Base-by-base conservation (phyloP, 1,140 invertebrate genomes). In the Diplogasteroides magnus region DNA sequence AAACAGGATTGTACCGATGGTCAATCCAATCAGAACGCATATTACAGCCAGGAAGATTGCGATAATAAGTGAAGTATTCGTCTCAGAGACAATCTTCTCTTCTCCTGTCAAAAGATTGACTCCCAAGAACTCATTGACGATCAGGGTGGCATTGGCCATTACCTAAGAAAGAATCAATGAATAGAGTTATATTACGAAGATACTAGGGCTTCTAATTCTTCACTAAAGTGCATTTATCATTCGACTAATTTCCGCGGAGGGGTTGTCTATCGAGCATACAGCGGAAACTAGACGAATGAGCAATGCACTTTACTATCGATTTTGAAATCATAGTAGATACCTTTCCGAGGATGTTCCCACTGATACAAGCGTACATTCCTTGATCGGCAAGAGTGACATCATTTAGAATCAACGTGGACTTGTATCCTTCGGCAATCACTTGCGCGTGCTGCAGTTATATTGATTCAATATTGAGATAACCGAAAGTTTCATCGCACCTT, bases 91-190 rank as follows among this genome's bases (percentile, higher is more conserved):
- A n/a, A n/a, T n/a, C n/a, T 48, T 48, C 37, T 48, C 37, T 19
- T 11, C 31, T 62, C 67, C 64, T 70, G 23, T 29, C 25, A 31
- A 72, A 75, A 37, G 31, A 73, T 31, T 67, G 61, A 83, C 76
- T 3, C 71, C 68, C 25, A 71, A 66, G 61, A 83, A 83, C 62
- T 83, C 80, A 66, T 82, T 83, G 11, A 82, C 81, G 2, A 71
- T 80, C 56, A 83, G 56, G 1, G 75, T 80, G 55, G 81, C 81
- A 63, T 78, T 83, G n/a, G 78, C 81, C 81, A 82, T 81, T 2
- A 76, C 73, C 80, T 81, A 26, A n/a, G 25, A 61, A 1, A 57
- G 19, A 14, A 65, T 37, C 11, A 58, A n/a, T 65, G 19, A 56
- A 59, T 62, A 11, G 0, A 1, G 23, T 1, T 26, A 15, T 1